These are phyloP conservation scores for Muntiacus reevesi DNA, from an alignment of 2,113 vertebrate genomes.

Conservation along the genomic window DNA sequence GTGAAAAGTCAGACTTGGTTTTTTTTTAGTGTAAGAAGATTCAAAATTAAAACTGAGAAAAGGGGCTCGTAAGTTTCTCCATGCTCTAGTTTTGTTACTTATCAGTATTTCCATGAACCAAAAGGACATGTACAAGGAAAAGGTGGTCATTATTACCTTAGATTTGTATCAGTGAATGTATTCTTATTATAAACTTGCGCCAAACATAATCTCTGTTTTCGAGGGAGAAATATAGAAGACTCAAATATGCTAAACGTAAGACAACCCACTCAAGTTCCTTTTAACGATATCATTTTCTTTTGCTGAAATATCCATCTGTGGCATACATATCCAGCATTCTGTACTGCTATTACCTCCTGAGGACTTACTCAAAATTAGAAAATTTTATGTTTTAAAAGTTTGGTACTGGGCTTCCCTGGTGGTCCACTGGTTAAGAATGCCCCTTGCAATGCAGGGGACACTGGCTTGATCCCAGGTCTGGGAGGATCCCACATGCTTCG, in stretches of 20 bases:
- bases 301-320: background rate
- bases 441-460: background rate
- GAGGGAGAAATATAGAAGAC: background rate
- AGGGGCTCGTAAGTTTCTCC: background rate
- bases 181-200: background rate
- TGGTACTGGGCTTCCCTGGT: background rate
- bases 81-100: background rate
- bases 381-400: background rate
- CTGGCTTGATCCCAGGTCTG: background rate
- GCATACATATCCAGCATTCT: background rate
- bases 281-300: background rate
- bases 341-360: background rate
- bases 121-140: background rate
- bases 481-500: background rate
- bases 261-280: background rate
- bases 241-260: background rate
- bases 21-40: background rate
- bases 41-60: conserved; percentile 21
- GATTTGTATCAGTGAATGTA: background rate
- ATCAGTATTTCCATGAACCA: background rate
- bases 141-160: background rate
- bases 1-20: conserved; percentile 18
- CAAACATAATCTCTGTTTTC: background rate
- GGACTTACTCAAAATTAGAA: background rate
- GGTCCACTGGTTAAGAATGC: background rate